Conservation (phyloP, 23 tunicate species). For the Oikopleura albicans region DNA sequence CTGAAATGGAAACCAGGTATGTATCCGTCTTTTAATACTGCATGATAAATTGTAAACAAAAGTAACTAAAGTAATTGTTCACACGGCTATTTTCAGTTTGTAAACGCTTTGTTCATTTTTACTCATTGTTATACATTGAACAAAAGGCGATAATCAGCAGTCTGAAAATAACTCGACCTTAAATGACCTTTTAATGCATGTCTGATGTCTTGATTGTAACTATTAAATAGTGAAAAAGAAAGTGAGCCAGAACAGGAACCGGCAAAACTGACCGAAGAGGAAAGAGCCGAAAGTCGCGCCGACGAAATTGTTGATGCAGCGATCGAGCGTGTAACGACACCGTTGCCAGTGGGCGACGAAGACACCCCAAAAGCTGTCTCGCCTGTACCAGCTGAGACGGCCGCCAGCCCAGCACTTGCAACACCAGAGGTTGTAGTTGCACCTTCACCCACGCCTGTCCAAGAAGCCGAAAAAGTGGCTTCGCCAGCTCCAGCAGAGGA, state of each 20-base stretch:
- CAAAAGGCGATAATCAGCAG: no score
- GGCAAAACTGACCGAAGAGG: neutral
- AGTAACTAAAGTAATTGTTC: no score
- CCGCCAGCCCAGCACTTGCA: neutral
- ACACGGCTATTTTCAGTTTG: no score
- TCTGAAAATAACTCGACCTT: no score
- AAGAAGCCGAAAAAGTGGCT: neutral
- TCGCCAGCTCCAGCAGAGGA: neutral
- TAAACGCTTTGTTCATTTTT: neutral
- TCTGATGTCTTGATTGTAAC: no score
- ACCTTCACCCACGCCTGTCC: neutral
- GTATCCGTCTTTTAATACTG: no score
- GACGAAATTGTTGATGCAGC: neutral
- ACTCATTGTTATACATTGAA: neutral
- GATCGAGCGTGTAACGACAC: neutral
- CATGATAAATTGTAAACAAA: no score
- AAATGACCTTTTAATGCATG: no score
- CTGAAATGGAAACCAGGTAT: neutral
- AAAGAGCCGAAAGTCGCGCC: neutral
- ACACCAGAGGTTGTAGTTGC: neutral
- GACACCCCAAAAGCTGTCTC: neutral
- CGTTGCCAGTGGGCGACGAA: neutral
- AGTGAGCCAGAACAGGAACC: neutral
- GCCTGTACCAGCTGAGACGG: slow-evolving; percentile 10
- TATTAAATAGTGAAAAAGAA: no score